A percentile compares a stretch with the other conserved stretches of the same genome.
These are phyloP conservation scores for Pollicipes pollicipes DNA, from an alignment of 1,140 invertebrate genomes.

Conservation along the genomic window DNA sequence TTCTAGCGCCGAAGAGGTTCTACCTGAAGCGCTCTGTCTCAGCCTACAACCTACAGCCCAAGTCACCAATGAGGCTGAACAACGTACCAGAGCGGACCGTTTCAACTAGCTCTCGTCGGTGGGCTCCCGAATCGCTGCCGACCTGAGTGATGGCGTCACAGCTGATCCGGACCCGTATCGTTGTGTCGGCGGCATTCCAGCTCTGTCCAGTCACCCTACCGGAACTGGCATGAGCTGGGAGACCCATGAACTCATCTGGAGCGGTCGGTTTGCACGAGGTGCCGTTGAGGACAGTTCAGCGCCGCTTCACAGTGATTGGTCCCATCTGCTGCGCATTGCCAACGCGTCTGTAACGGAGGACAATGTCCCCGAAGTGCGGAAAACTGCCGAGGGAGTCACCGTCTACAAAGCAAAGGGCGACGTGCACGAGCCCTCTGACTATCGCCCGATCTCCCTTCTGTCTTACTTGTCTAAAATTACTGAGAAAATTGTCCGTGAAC, in stretches of 20 bases:
- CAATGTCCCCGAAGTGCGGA: neutral
- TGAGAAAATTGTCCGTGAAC: neutral
- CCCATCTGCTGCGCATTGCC: neutral
- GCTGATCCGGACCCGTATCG: neutral
- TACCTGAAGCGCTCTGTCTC: neutral
- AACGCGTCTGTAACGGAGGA: neutral
- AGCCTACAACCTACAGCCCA: neutral
- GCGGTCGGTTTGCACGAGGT: neutral
- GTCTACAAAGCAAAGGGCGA: neutral
- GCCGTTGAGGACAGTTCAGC: neutral
- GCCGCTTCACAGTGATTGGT: neutral
- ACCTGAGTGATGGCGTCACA: neutral
- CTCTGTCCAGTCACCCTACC: neutral
- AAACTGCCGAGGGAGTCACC: neutral
- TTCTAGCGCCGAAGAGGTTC: neutral
- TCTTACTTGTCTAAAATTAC: neutral
- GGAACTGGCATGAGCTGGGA: neutral
- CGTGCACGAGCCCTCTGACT: neutral
- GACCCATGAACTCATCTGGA: neutral
- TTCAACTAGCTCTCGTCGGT: neutral
- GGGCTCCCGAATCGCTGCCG: neutral
- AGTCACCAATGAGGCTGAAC: neutral
- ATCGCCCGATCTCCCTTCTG: neutral
- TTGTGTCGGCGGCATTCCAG: neutral
- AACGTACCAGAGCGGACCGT: neutral